phyloP scores from a whole-genome alignment of 2,113 vertebrate genomes.

The Panurus biarmicus region DNA sequence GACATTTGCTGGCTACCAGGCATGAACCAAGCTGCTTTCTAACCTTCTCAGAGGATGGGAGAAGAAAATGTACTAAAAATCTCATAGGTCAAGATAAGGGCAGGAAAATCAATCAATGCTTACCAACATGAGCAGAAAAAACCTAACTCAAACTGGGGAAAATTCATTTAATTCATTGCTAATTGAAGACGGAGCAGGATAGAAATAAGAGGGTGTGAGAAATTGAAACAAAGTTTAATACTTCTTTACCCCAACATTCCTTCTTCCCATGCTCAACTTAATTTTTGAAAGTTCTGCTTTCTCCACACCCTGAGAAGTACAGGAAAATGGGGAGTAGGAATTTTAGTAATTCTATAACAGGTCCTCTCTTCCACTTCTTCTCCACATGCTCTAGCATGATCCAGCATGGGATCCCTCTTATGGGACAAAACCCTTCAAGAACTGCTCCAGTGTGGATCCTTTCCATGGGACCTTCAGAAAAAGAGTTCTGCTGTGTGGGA shows the following conservation, averaged over 20 bases:
- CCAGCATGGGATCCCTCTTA: fast-evolving
- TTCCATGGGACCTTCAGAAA: not conserved
- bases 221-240: not conserved
- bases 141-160: not conserved
- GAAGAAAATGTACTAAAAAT: not conserved
- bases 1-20: not conserved
- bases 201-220: not conserved
- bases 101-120: not conserved
- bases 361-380: not conserved
- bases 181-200: not conserved
- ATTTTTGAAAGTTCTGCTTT: not conserved
- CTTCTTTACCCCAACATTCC: not conserved
- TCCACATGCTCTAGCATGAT: not conserved
- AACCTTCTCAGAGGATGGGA: not conserved
- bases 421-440: not conserved
- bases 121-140: not conserved
- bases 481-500: not conserved
- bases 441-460: not conserved
- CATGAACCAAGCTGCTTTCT: not conserved
- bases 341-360: not conserved
- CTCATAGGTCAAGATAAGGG: not conserved
- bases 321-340: not conserved
- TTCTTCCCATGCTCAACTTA: not conserved
- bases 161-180: not conserved
- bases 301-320: not conserved